Evolutionary conservation across 2,113 vertebrate species (phyloP), one percentile per base, ranked within the genome.

Genomic region (Thinocorus orbignyianus): DNA sequence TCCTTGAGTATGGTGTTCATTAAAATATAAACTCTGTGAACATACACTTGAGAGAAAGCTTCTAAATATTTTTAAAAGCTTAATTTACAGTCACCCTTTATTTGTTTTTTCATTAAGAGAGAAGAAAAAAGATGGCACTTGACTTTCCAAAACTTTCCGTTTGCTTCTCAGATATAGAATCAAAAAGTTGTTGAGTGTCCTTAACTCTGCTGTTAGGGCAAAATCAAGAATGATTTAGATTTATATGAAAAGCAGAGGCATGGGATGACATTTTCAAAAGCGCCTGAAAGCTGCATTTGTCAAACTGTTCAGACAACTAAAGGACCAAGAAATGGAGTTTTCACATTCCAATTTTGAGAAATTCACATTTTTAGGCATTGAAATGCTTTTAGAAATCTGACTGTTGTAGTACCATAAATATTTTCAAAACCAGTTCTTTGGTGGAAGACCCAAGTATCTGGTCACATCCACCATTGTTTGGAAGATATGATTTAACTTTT

Each of bases 51-150:
- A 90, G 68, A 93, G 37, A 68, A 82, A 92, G 77, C 69, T 88
- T 90, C 93, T 86, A 94, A 96, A 92, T 96, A 94, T 94, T 93
- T 95, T 95, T 92, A 69, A 92, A 94, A 95, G 60, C 90, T 81
- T 95, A 68, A 92, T 94, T 96, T 92, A 90, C 64, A 90, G 60
- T 92, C 71, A 48, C 88, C 68, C 90, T 94, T 93, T 62, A 62
- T 77, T 89, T 88, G 73, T 89, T 80, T 92, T 91, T 88, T 88
- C 57, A 87, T 95, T 95, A 81, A 68, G 65, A 78, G 80, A 51
- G 71, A 77, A 91, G 72, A 92, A 92, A 66, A 58, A 81, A 70
- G 49, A 74, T 54, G 66, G 69, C 39, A 92, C 84, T 97, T 93
- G 88, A 90, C 90, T 94, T 83, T 51, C 62, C 51, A 35, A 88